Evolutionary conservation across 1,140 invertebrate genomes (phyloP).

Genomic region (Galendromus occidentalis): DNA sequence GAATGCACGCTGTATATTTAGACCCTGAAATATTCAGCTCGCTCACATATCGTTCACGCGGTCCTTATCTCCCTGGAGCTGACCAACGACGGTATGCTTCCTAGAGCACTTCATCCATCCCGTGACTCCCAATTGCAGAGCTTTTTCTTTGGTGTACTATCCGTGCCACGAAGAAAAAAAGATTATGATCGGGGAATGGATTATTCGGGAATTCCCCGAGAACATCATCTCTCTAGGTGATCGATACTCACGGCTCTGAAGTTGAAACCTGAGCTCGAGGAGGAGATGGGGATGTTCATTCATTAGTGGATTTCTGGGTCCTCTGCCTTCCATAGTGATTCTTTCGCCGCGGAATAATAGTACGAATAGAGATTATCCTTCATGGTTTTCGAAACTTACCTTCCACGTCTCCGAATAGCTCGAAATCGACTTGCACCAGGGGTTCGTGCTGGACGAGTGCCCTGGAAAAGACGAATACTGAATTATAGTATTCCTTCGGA

Average conservation of each 20-base stretch:
- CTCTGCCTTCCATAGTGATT: no score
- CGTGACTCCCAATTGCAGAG: slow-evolving; percentile 43
- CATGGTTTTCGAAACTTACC: slow-evolving; percentile 34
- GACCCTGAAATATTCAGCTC: background rate
- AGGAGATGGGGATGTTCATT: background rate
- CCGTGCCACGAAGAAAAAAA: no score
- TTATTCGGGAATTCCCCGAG: background rate
- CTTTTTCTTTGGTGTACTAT: slow-evolving; percentile 55
- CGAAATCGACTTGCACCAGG: slow-evolving; percentile 59
- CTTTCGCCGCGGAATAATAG: background rate
- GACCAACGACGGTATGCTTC: slow-evolving; percentile 59
- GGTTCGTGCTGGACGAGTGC: slow-evolving; percentile 11
- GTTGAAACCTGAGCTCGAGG: background rate
- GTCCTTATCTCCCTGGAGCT: slow-evolving; percentile 56
- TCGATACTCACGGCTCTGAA: background rate
- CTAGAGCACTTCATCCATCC: slow-evolving; percentile 85
- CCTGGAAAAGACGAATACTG: background rate
- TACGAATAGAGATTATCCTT: background rate
- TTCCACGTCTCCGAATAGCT: slow-evolving; percentile 69
- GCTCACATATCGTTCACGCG: slow-evolving; percentile 65
- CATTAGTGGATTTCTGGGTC: no score
- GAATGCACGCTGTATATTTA: background rate
- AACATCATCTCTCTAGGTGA: background rate
- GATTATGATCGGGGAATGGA: background rate
- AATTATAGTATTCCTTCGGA: no score